phyloP scores from a whole-genome alignment of 2,888 invertebrate genomes.

The Melinopterus prodromus region DNA sequence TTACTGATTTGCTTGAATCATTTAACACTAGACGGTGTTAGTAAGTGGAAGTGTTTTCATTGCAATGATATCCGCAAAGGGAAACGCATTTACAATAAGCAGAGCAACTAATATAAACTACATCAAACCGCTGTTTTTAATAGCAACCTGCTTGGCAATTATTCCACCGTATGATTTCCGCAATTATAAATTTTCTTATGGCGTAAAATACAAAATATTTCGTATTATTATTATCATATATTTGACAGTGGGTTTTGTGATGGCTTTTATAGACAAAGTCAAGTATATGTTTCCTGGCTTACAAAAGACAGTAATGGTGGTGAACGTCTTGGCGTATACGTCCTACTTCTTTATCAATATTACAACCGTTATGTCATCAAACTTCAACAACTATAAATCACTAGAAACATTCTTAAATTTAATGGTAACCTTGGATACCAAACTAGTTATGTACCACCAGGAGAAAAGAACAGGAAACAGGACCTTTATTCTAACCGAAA shows the following conservation, averaged over 20 bases:
- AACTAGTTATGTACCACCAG: constrained; percentile 20
- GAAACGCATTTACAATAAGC: neutral
- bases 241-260: constrained; percentile 21
- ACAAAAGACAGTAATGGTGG: constrained; percentile 28
- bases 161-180: constrained; percentile 31
- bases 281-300: constrained; percentile 21
- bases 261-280: constrained; percentile 23
- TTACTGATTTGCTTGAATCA: neutral
- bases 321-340: constrained; percentile 26
- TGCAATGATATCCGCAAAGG: neutral
- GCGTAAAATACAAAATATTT: constrained; percentile 24
- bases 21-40: neutral
- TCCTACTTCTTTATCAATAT: constrained; percentile 33
- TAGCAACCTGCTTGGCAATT: constrained; percentile 23
- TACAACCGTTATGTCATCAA: constrained; percentile 24
- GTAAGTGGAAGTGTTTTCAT: neutral
- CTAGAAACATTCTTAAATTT: constrained; percentile 25
- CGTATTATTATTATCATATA: constrained; percentile 13
- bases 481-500: constrained; percentile 19
- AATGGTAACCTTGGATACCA: constrained; percentile 27
- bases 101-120: constrained; percentile 30
- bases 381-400: constrained; percentile 28
- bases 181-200: constrained; percentile 18
- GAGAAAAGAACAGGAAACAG: constrained; percentile 8
- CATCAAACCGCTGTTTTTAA: constrained; percentile 25